Percentiles rank a stretch among this genome's conserved stretches.
Evolutionary conservation across 2,113 vertebrate genomes (phyloP).

Genomic region (Scortum barcoo): DNA sequence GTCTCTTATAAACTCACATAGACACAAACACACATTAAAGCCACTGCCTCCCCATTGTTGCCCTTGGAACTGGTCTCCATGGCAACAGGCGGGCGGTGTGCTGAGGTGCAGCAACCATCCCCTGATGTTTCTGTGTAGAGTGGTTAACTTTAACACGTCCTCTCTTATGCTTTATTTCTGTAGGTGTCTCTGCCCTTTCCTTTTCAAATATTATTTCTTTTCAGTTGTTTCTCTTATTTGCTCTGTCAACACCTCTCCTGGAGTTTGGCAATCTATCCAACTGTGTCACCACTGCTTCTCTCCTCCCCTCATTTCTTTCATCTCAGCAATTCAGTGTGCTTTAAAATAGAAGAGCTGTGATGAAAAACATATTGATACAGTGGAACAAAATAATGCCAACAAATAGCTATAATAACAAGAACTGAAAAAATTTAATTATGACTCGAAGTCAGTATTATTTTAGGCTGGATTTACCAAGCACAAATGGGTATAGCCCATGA

Average conservation of each 20-base stretch:
- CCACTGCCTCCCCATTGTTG: constrained; percentile 65
- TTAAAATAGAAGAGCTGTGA: constrained; percentile 1
- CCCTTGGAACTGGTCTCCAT: constrained; percentile 81
- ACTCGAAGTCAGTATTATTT: background rate
- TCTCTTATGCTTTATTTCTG: constrained; percentile 29
- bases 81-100: constrained; percentile 78
- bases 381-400: background rate
- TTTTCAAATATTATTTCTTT: constrained; percentile 30
- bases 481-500: background rate
- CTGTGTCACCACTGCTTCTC: background rate
- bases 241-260: constrained; percentile 16
- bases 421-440: background rate
- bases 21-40: constrained; percentile 41
- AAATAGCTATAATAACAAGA: background rate
- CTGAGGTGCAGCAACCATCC: constrained; percentile 71
- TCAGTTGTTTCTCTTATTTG: constrained; percentile 33
- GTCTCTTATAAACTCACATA: constrained; percentile 51
- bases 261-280: constrained; percentile 29
- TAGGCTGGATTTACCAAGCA: background rate
- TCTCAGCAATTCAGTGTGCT: constrained; percentile 11
- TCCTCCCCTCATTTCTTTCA: constrained; percentile 16
- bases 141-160: constrained; percentile 75
- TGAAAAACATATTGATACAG: background rate
- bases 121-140: constrained; percentile 67
- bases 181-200: constrained; percentile 9